A percentile compares a stretch with the other conserved stretches of the same genome.
Evolutionary conservation across 2,888 invertebrate species (phyloP).

Genomic region (Dryobotodes eremita): DNA sequence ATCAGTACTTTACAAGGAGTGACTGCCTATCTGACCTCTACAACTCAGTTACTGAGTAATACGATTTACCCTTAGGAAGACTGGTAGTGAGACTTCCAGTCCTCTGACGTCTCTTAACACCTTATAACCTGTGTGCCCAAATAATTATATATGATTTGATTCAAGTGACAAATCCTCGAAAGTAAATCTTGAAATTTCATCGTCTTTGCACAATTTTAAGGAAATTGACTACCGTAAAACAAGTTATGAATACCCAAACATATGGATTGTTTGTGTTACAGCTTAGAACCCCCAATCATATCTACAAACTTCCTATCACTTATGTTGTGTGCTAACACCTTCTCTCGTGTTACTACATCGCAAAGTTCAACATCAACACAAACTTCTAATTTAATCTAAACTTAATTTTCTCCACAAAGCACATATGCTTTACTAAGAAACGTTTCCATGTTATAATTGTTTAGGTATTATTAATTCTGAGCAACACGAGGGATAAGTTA

Average conservation of each 20-base stretch:
- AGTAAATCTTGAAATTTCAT: neutral
- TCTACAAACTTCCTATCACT: slow-evolving; percentile 17
- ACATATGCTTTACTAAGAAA: slow-evolving; percentile 44
- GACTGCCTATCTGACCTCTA: no score
- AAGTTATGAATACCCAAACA: neutral
- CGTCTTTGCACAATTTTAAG: neutral
- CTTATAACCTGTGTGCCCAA: neutral
- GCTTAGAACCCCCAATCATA: slow-evolving; percentile 15
- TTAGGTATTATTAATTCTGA: slow-evolving; percentile 2
- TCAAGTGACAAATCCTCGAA: neutral
- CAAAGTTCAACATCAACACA: slow-evolving; percentile 43
- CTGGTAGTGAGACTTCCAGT: neutral
- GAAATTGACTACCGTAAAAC: neutral
- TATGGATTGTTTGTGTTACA: slow-evolving; percentile 1
- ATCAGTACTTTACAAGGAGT: neutral
- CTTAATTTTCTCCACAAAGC: slow-evolving; percentile 41
- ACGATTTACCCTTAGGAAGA: neutral
- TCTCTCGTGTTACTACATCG: slow-evolving; percentile 15
- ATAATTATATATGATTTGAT: neutral
- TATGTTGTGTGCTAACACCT: slow-evolving; percentile 28
- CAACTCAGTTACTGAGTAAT: neutral
- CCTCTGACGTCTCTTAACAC: neutral
- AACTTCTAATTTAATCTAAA: slow-evolving; percentile 63
- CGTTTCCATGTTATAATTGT: slow-evolving; percentile 30
- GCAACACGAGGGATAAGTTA: neutral